phyloP scores from a whole-genome alignment of 2,113 vertebrate species.

The Sinocyclocheilus rhinocerous region DNA sequence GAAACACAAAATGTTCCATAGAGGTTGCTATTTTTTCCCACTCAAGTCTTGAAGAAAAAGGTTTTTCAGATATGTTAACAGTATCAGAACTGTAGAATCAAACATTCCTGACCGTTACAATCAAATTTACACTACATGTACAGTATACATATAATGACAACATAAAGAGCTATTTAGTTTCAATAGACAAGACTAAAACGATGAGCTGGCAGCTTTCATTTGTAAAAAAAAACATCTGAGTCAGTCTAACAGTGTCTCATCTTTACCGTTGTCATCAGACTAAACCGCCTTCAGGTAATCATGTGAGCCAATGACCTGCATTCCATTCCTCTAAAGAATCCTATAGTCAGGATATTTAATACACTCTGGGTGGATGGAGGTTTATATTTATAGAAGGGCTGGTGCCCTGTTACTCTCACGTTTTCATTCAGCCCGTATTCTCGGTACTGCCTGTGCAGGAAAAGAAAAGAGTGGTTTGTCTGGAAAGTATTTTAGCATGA shows the following conservation, averaged over 20 bases:
- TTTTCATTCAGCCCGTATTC: conserved; percentile 17
- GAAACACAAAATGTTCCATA: background rate
- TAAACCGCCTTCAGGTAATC: background rate
- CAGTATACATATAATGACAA: background rate
- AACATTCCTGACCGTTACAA: background rate
- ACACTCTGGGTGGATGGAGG: conserved; percentile 7
- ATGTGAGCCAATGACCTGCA: background rate
- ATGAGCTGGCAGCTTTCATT: too few species aligned
- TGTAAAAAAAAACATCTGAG: background rate
- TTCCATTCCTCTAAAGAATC: conserved; percentile 29
- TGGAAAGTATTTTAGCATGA: conserved; percentile 2
- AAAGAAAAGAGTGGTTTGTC: background rate
- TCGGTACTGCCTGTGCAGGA: background rate
- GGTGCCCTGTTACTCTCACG: conserved; percentile 11
- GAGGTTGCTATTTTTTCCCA: background rate
- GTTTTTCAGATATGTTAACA: background rate
- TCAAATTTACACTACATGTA: background rate
- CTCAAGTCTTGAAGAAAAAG: background rate
- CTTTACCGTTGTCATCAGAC: conserved; percentile 17
- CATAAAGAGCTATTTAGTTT: background rate
- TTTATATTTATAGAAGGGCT: conserved; percentile 24
- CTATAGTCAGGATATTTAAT: conserved; percentile 15
- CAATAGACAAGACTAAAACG: too few species aligned
- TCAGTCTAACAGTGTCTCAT: background rate
- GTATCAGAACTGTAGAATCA: background rate